A percentile compares a stretch with the other conserved stretches of the same genome.
phyloP scores from a whole-genome alignment of 2,113 vertebrate genomes.

The Cairina moschata region DNA sequence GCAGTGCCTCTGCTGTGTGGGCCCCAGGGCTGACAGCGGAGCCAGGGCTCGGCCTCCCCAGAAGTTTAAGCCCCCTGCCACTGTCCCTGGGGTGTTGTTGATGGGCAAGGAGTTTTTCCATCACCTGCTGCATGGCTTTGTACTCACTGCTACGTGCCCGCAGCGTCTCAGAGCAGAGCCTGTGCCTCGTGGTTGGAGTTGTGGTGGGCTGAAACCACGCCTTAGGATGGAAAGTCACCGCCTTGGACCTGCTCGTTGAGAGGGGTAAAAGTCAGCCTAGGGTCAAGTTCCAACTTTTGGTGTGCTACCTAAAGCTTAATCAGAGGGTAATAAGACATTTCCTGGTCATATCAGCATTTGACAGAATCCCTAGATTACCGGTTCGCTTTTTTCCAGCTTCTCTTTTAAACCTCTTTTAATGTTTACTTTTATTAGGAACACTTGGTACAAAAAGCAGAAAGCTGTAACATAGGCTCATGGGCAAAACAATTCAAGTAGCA shows the following conservation, averaged over 20 bases:
- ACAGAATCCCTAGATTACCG: not conserved
- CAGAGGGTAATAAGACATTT: not conserved
- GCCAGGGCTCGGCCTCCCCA: slow-evolving; percentile 57
- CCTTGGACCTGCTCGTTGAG: not conserved
- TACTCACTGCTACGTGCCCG: slow-evolving; percentile 31
- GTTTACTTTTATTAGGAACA: slow-evolving; percentile 68
- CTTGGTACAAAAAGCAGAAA: slow-evolving; percentile 75
- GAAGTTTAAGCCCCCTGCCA: slow-evolving; percentile 50
- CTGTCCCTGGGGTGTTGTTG: slow-evolving; percentile 15
- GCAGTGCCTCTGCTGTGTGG: slow-evolving; percentile 60
- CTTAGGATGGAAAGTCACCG: not conserved
- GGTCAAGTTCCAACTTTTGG: rapidly evolving
- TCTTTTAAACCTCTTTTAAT: slow-evolving; percentile 62
- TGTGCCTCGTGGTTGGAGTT: slow-evolving; percentile 39
- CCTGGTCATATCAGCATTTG: not conserved
- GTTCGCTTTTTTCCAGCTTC: slow-evolving; percentile 43
- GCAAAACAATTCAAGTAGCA: slow-evolving; percentile 79
- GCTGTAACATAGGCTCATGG: slow-evolving; percentile 66
- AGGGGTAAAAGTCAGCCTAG: not conserved
- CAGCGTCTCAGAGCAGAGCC: slow-evolving; percentile 43
- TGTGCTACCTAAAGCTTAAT: not conserved
- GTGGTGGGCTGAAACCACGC: not conserved
- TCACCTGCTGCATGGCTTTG: slow-evolving; percentile 22
- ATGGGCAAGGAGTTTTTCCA: slow-evolving; percentile 29
- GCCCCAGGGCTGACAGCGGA: slow-evolving; percentile 66